Conservation (phyloP, 2,888 invertebrate genomes). For the Empis livida region DNA sequence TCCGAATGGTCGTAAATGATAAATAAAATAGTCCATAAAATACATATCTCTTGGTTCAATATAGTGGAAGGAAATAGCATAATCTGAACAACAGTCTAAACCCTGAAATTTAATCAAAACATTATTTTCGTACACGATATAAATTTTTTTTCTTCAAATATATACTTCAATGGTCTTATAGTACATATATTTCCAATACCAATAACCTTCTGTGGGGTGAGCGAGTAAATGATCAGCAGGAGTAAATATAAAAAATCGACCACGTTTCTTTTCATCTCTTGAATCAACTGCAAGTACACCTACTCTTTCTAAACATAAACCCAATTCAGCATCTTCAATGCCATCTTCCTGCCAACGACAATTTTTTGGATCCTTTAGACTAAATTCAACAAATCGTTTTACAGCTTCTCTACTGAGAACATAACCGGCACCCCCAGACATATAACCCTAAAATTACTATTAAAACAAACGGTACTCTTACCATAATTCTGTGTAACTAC, state of each 20-base stretch:
- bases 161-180: slow-evolving; percentile 70
- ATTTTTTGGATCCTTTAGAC: slow-evolving; percentile 28
- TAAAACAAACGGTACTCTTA: neutral
- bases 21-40: slow-evolving; percentile 86
- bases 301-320: slow-evolving; percentile 58
- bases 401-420: slow-evolving; percentile 71
- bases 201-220: slow-evolving; percentile 62
- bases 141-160: neutral
- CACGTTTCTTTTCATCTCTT: slow-evolving; percentile 66
- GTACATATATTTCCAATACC: slow-evolving; percentile 95
- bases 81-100: slow-evolving; percentile 75
- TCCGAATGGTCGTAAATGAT: slow-evolving; percentile 78
- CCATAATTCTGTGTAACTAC: neutral
- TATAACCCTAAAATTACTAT: slow-evolving; percentile 47
- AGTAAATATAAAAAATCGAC: slow-evolving; percentile 91
- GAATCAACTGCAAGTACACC: slow-evolving; percentile 77
- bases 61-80: slow-evolving; percentile 92
- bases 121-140: neutral
- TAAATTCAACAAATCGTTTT: slow-evolving; percentile 56
- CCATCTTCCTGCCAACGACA: slow-evolving; percentile 30
- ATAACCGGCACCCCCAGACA: slow-evolving; percentile 84
- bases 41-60: slow-evolving; percentile 89
- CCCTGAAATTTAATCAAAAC: slow-evolving; percentile 41
- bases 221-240: slow-evolving; percentile 83
- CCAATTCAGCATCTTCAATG: slow-evolving; percentile 29